Percentiles rank a stretch among this genome's conserved stretches.
These are phyloP conservation scores for Bombycilla garrulus DNA, from an alignment of 2,113 vertebrate genomes.

Conservation along the genomic window DNA sequence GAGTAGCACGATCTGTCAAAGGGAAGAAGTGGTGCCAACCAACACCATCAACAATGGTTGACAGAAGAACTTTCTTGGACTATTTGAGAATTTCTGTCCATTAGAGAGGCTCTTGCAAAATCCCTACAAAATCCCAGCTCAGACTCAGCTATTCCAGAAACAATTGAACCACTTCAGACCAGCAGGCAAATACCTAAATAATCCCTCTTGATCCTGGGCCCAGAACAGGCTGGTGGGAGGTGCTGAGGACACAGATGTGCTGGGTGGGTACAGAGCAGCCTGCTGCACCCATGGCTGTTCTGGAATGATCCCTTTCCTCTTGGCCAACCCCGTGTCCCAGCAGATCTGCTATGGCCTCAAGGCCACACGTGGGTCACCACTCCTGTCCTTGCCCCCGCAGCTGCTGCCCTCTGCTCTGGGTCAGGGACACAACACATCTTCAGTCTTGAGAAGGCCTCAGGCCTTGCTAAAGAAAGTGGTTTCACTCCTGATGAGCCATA, in stretches of 20 bases:
- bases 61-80: neutral
- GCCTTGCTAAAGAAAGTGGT: neutral
- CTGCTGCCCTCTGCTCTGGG: neutral
- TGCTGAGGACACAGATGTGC: neutral
- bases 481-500: neutral
- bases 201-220: neutral
- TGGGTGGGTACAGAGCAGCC: neutral
- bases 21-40: neutral
- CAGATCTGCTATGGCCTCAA: neutral
- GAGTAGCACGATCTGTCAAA: neutral
- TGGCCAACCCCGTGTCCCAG: neutral
- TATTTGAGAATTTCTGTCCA: neutral
- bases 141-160: neutral
- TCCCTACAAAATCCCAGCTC: neutral
- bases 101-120: conserved; percentile 23
- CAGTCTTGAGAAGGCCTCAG: neutral
- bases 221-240: neutral
- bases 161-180: neutral
- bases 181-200: neutral
- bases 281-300: neutral
- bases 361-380: neutral
- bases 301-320: neutral
- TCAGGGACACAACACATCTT: neutral
- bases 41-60: neutral
- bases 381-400: neutral